Base-by-base conservation (phyloP, 2,888 invertebrate genomes). In the Galeruca laticollis region DNA sequence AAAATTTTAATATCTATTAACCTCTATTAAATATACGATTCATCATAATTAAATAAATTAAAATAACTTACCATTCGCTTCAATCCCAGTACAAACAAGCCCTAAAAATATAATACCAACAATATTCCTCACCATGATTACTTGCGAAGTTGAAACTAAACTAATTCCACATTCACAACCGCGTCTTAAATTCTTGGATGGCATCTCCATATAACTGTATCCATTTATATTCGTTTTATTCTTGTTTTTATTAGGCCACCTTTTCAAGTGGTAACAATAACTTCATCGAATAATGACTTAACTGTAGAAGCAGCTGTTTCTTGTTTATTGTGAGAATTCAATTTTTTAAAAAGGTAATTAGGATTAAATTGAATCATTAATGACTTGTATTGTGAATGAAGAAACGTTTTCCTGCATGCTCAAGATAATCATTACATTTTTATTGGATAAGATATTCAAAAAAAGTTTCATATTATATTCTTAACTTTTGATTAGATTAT, bases 131-230 rank as follows among this genome's bases (percentile, higher is more conserved):
- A 63, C 51, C 51, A 60, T 37, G 61, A 35, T 70, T 52, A 52
- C 43, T 62, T 54, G 56, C 5, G 35, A 20, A 49, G 73, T 65
- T 51, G 18, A 33, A 26, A 18, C 43, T 59, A 57, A 67, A 74
- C 72, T 73, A 68, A 62, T 57, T 68, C 18, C 47, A 68, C 69
- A 69, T 72, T 73, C 37, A 59, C 70, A 71, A 68, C 60, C 67
- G 57, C 20, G 61, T 63, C 60, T 26, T 54, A 56, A 65, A 1
- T n/a, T 47, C 47, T 47, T 47, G 18, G 15, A 6, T 66, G 71
- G 68, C 62, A 71, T 69, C 70, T 69, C 35, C 52, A 67, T 71
- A 68, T 77, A 77, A 77, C 77, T 77, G 77, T 77, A 74, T 71
- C 65, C 70, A 73, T 67, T 67, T 71, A 26, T 10, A 33, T 69